These are phyloP conservation scores for Isichthys henryi DNA, from an alignment of 2,113 vertebrate genomes.

Conservation along the genomic window DNA sequence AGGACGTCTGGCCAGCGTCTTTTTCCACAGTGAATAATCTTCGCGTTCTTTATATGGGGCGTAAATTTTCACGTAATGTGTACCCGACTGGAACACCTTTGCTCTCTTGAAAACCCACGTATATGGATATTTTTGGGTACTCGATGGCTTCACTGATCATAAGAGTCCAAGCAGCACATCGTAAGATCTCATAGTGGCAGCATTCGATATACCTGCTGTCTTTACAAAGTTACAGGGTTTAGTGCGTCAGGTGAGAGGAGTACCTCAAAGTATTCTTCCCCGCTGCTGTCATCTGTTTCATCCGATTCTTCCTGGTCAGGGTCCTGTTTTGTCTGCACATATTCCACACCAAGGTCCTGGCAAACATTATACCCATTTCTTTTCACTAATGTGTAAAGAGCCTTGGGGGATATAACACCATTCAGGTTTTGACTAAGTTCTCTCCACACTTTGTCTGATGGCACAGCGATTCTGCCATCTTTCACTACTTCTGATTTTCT, in stretches of 20 bases:
- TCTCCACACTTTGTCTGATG: constrained; percentile 4
- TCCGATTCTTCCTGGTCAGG: neutral
- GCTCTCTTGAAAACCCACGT: constrained; percentile 2
- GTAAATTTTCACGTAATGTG: neutral
- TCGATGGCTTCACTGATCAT: neutral
- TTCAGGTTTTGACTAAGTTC: constrained; percentile 1
- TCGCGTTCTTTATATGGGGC: neutral
- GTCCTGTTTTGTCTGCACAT: neutral
- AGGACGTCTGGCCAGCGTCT: neutral
- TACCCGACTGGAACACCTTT: neutral
- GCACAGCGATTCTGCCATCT: neutral
- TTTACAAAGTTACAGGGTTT: neutral
- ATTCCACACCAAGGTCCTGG: constrained; percentile 2
- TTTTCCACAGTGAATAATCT: neutral
- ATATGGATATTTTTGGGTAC: neutral
- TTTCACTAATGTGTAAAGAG: constrained; percentile 14
- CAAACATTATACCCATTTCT: neutral
- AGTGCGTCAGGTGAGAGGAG: neutral
- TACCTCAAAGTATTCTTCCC: constrained; percentile 1
- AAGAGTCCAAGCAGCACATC: neutral
- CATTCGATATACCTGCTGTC: neutral
- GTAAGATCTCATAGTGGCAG: neutral
- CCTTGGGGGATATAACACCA: constrained; percentile 7
- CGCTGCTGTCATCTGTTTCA: neutral
- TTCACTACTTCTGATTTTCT: neutral